A percentile compares a stretch with the other conserved stretches of the same genome.
These are phyloP conservation scores for Eupithecia vulgata DNA, from an alignment of 2,888 invertebrate genomes.

Conservation along the genomic window DNA sequence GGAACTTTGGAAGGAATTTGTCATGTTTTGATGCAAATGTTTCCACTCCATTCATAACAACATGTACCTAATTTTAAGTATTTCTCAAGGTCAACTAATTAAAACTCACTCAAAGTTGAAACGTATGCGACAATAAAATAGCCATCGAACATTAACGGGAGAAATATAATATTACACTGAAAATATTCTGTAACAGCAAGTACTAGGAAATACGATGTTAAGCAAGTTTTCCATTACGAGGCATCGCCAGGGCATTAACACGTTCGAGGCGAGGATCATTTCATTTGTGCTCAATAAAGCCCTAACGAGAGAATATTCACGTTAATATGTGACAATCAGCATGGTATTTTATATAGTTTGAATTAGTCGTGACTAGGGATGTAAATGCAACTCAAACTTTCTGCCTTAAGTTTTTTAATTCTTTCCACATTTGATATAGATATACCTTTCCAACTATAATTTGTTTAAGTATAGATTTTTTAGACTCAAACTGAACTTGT, in stretches of 20 bases:
- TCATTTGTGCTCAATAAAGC: conserved; percentile 23
- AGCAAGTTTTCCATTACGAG: conserved; percentile 18
- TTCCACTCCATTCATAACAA: neutral
- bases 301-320: conserved; percentile 21
- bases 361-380: neutral
- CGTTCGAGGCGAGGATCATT: conserved; percentile 22
- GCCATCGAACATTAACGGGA: neutral
- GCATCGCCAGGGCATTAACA: conserved; percentile 27
- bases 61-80: neutral
- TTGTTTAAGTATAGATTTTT: no score
- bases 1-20: neutral
- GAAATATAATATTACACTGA: neutral
- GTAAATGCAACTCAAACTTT: neutral
- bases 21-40: neutral
- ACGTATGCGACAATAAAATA: neutral
- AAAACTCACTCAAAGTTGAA: no score
- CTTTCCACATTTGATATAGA: neutral
- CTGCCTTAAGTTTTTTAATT: neutral
- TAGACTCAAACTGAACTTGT: no score
- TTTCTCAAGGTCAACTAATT: neutral
- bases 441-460: no score
- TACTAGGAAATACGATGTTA: conserved; percentile 1
- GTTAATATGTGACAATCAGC: conserved; percentile 22
- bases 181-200: neutral
- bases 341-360: conserved; percentile 4